Conservation (phyloP, 2,113 vertebrate species). For the Lampris megalopsis region DNA sequence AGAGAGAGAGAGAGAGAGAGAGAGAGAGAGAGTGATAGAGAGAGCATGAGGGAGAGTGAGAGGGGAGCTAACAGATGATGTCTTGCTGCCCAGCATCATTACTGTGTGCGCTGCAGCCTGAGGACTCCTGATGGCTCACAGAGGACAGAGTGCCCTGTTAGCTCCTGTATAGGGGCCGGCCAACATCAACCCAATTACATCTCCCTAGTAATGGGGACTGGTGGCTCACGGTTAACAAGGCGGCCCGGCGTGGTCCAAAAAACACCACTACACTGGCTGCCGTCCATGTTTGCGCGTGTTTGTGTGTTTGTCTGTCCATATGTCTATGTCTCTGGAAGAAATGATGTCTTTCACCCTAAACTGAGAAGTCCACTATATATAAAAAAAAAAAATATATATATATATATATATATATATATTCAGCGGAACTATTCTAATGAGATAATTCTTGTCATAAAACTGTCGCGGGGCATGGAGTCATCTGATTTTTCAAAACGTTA, state of each 20-base stretch:
- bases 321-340: neutral
- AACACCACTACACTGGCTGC: slow-evolving; percentile 10
- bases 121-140: slow-evolving; percentile 11
- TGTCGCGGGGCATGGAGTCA: no score
- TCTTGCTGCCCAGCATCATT: neutral
- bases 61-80: neutral
- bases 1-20: no score
- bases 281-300: slow-evolving; percentile 2
- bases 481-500: no score
- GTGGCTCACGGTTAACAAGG: slow-evolving; percentile 52
- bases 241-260: slow-evolving; percentile 16
- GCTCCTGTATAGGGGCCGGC: slow-evolving; percentile 50
- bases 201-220: slow-evolving; percentile 25
- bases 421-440: no score
- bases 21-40: neutral
- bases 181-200: slow-evolving; percentile 64
- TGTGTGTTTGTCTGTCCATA: neutral
- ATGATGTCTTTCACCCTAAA: neutral
- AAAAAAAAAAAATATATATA: neutral
- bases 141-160: slow-evolving; percentile 20
- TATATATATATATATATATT: no score
- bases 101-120: neutral
- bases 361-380: neutral
- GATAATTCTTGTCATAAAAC: no score
- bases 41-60: no score